These are phyloP conservation scores for Cyprinodon variegatus DNA, from an alignment of 2,113 vertebrate genomes.

Conservation along the genomic window DNA sequence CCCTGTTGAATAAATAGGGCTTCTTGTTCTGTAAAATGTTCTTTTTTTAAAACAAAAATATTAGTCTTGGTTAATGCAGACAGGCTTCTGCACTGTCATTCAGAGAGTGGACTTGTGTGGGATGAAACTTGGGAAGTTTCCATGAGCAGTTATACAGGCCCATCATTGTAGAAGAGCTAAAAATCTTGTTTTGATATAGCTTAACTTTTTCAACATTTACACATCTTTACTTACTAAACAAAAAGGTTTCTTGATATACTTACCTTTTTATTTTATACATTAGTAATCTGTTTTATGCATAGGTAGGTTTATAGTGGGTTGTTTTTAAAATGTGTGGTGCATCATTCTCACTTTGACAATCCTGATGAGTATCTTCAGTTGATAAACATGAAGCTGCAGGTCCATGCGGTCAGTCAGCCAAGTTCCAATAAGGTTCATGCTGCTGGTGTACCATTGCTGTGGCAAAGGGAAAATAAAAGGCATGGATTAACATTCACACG, in stretches of 20 bases:
- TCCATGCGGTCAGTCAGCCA: constrained; percentile 99
- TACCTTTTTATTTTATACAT: not conserved
- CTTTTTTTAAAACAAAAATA: not conserved
- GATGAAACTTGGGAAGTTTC: not conserved
- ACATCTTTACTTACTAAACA: too few species aligned
- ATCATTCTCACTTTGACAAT: constrained; percentile 87
- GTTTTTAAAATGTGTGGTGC: not conserved
- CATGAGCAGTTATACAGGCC: not conserved
- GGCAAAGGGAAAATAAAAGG: constrained; percentile 42
- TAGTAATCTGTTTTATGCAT: not conserved
- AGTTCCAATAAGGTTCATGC: constrained; percentile 94
- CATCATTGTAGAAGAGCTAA: not conserved
- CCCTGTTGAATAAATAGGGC: not conserved
- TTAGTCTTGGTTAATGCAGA: not conserved
- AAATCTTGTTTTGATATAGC: not conserved
- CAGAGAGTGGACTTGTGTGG: not conserved
- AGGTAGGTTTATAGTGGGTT: not conserved
- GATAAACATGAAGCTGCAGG: constrained; percentile 97
- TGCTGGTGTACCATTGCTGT: constrained; percentile 99
- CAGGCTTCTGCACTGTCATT: not conserved
- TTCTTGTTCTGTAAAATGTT: not conserved
- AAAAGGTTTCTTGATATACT: too few species aligned
- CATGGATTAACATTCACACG: not conserved
- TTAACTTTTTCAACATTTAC: not conserved
- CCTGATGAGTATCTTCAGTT: constrained; percentile 98